A percentile compares a stretch with the other conserved stretches of the same genome.
These are phyloP conservation scores for Callochromis pleurospilus DNA, from an alignment of 2,113 vertebrate species.

Conservation along the genomic window DNA sequence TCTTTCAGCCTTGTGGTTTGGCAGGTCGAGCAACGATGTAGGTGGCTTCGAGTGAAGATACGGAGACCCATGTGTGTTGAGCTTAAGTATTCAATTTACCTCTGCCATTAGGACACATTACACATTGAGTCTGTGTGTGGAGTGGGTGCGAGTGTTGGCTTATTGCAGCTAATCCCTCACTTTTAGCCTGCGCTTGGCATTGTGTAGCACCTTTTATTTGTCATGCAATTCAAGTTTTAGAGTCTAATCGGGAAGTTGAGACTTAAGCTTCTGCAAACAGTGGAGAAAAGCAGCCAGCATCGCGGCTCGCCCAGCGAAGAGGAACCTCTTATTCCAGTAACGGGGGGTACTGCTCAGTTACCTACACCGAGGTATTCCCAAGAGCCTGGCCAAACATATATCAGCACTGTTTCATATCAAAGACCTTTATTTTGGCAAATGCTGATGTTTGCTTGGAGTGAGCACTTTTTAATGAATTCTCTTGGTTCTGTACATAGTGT, in stretches of 20 bases:
- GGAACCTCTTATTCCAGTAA: slow-evolving; percentile 34
- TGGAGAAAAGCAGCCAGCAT: slow-evolving; percentile 7
- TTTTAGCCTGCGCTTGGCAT: slow-evolving; percentile 23
- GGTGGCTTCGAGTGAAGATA: slow-evolving; percentile 62
- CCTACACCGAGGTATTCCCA: neutral
- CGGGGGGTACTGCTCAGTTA: neutral
- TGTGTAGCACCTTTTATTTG: slow-evolving; percentile 42
- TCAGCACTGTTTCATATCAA: slow-evolving; percentile 58
- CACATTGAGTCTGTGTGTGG: slow-evolving; percentile 22
- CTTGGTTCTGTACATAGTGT: slow-evolving; percentile 52
- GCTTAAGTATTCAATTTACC: slow-evolving; percentile 55
- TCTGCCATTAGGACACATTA: slow-evolving; percentile 18
- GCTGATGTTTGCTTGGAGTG: slow-evolving; percentile 51
- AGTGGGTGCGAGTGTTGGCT: neutral
- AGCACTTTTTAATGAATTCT: slow-evolving; percentile 61
- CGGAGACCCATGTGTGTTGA: slow-evolving; percentile 43
- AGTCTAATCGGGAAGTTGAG: slow-evolving; percentile 51
- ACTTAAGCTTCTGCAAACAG: slow-evolving; percentile 58
- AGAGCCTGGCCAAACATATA: slow-evolving; percentile 26
- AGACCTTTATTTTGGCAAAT: slow-evolving; percentile 51
- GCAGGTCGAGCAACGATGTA: slow-evolving; percentile 53
- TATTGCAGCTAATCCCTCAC: slow-evolving; percentile 37
- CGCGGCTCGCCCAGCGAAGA: slow-evolving; percentile 25
- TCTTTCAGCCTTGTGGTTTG: slow-evolving; percentile 64
- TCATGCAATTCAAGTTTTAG: slow-evolving; percentile 47